phyloP scores from a whole-genome alignment of 2,797 vertebrate genomes.

The Trachurus trachurus region DNA sequence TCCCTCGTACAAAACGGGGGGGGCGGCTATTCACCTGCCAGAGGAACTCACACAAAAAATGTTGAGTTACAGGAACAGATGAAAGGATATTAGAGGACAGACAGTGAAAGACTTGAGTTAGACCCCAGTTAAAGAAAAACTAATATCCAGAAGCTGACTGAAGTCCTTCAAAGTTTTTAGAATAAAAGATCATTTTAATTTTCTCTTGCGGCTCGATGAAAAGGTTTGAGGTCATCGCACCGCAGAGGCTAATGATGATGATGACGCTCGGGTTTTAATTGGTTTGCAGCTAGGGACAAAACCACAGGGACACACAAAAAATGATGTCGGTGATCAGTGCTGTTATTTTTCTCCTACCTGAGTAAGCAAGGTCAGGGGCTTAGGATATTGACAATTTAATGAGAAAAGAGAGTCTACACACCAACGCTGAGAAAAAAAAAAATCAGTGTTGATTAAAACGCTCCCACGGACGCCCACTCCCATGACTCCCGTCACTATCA shows the following conservation, averaged over 20 bases:
- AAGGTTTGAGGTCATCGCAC: not conserved
- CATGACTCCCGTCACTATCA: not conserved
- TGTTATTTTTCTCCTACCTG: constrained; percentile 15
- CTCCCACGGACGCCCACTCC: not conserved
- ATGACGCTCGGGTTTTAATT: constrained; percentile 24
- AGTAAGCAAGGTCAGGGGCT: constrained; percentile 30
- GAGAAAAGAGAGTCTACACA: not conserved
- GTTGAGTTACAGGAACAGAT: not conserved
- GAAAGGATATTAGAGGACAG: not conserved
- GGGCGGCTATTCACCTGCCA: constrained; percentile 40
- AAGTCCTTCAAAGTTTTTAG: not conserved
- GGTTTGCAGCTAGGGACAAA: constrained; percentile 12
- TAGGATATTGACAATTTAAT: constrained; percentile 27
- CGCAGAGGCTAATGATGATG: constrained; percentile 12
- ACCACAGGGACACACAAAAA: constrained; percentile 1
- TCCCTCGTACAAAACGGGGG: constrained; percentile 55
- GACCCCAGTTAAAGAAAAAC: not conserved
- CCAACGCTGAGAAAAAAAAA: not conserved
- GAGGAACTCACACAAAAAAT: constrained; percentile 29
- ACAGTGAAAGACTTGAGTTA: not conserved
- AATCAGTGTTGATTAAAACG: constrained; percentile 11
- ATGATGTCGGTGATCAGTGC: constrained; percentile 10
- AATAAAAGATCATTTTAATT: not conserved
- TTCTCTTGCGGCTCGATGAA: not conserved
- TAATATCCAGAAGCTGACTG: not conserved